Evolutionary conservation across 2,888 invertebrate species (phyloP).

Genomic region (Drosophila stalkeri): DNA sequence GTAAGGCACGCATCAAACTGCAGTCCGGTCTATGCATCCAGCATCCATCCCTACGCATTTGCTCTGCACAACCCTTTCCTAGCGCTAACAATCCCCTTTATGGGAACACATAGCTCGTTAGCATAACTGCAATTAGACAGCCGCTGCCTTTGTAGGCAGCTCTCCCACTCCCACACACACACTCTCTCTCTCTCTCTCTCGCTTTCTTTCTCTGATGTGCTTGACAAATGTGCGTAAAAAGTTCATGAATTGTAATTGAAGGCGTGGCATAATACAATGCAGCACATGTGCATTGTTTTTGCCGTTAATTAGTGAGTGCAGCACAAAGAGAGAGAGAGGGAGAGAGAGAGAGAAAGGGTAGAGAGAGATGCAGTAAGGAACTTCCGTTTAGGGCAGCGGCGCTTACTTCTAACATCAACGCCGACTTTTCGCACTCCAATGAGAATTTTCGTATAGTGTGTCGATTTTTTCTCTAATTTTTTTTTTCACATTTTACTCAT

Average conservation of each 20-base stretch:
- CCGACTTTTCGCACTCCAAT: conserved; percentile 72
- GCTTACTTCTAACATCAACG: conserved; percentile 66
- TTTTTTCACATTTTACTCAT: conserved; percentile 24
- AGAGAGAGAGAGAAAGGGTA: neutral
- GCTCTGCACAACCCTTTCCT: neutral
- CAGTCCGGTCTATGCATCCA: conserved; percentile 30
- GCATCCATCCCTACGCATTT: neutral
- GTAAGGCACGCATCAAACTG: conserved; percentile 64
- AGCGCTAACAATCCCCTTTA: conserved; percentile 23
- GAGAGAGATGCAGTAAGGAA: neutral
- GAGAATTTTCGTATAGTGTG: conserved; percentile 73
- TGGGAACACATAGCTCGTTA: conserved; percentile 61
- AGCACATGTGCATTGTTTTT: conserved; percentile 43
- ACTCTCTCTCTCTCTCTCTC: neutral
- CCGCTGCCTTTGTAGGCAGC: conserved; percentile 3
- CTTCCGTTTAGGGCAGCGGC: conserved; percentile 58
- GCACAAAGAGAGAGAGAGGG: neutral
- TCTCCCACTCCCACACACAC: neutral
- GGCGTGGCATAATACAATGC: conserved; percentile 41
- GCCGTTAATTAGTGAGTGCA: conserved; percentile 47
- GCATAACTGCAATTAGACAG: conserved; percentile 74
- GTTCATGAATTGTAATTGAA: conserved; percentile 70
- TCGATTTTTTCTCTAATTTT: conserved; percentile 22
- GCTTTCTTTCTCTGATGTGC: conserved; percentile 12
- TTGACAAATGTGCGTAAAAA: conserved; percentile 80